Percentiles rank a stretch among this genome's conserved stretches.
phyloP scores from a whole-genome alignment of 2,797 vertebrate species.

The Anisognathus igniventris region DNA sequence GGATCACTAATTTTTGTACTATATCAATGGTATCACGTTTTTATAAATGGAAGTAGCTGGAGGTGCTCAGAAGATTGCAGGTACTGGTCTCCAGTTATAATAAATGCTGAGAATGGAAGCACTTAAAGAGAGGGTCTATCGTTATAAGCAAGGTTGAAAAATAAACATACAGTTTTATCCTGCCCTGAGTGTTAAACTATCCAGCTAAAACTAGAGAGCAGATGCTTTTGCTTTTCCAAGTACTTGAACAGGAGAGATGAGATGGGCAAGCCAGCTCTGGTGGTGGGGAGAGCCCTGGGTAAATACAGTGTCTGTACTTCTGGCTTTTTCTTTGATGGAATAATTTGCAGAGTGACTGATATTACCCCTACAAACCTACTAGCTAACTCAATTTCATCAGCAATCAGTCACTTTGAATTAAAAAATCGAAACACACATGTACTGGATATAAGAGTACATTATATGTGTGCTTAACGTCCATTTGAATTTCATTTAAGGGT shows the following conservation, averaged over 20 bases:
- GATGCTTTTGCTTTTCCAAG: neutral
- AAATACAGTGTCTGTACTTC: neutral
- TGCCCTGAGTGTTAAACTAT: neutral
- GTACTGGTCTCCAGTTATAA: neutral
- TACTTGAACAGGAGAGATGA: neutral
- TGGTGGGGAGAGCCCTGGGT: neutral
- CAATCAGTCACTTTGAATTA: conserved; percentile 10
- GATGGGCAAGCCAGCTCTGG: neutral
- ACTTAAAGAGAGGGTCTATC: neutral
- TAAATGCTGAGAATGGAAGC: neutral
- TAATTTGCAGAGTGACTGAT: neutral
- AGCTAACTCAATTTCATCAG: neutral
- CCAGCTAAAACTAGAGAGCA: neutral
- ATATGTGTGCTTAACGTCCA: neutral
- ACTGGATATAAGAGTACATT: neutral
- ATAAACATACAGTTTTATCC: neutral
- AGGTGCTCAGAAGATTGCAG: neutral
- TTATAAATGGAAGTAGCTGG: neutral
- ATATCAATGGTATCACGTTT: neutral
- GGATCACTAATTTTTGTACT: neutral
- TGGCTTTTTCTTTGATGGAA: neutral
- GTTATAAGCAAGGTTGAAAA: neutral
- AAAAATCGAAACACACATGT: neutral
- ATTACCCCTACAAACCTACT: neutral
- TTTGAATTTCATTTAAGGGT: conserved; percentile 6